Base-by-base conservation (phyloP, 2,888 invertebrate genomes). In the Bursaphelenchus okinawaensis region DNA sequence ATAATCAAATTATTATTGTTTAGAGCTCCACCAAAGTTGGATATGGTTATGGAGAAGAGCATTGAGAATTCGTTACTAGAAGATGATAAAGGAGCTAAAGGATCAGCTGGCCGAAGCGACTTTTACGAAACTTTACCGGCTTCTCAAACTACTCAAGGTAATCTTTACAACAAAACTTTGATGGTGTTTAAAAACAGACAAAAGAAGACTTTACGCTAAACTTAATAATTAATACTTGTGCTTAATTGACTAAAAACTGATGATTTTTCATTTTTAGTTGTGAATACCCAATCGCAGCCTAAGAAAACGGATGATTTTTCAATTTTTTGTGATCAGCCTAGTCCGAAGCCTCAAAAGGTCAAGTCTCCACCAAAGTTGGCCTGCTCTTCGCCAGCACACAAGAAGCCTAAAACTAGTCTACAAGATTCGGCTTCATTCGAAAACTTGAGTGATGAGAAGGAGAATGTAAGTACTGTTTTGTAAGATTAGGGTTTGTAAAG, bases 11-110 rank as follows among this genome's bases (percentile, higher is more conserved):
- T 56, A 26, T 12, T 4, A 24, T 1, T 22, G 20, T 56, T 56
- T 19, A 56, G 56, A 19, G 56, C 56, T 31, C 60, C 60, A n/a
- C n/a, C 60, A 4, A 31, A 50, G 4, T 27, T 59, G 50, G 60
- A 59, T 29, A 51, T 59, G 19, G 60, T 59, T 1, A 16, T 59
- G 6, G 60, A 59, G 60, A 26, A 27, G 28, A 59, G 51, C 22
- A 20, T 40, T 9, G 60, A 59, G 22, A 59, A 59, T 26, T 20
- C 31, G 16, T 16, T 40, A 3, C 3, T 3, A 3, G 40, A 40
- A 40, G 16, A 12, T 2, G n/a, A 12, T n/a, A 16, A 12, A n/a
- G 40, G 2, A 3, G n/a, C 40, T 12, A 40, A 4, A n/a, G n/a
- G n/a, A 40, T 40, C 40, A 40, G 40, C 40, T 40, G n/a, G n/a